Evolutionary conservation across 2,113 vertebrate genomes (phyloP).

Genomic region (Prunella himalayana): DNA sequence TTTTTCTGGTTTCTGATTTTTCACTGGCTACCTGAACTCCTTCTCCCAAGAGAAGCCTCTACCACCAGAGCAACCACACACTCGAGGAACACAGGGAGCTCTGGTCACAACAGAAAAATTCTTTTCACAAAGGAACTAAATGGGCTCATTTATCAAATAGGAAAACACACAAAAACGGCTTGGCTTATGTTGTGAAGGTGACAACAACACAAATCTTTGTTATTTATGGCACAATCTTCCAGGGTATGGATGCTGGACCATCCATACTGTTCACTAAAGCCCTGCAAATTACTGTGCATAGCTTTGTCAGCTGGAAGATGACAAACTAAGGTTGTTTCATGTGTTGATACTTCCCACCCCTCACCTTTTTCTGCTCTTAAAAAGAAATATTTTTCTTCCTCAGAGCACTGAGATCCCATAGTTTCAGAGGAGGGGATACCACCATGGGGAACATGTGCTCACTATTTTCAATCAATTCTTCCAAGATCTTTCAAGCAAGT

Average conservation of each 20-base stretch:
- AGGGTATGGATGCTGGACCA: neutral
- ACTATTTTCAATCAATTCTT: neutral
- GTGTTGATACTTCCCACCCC: neutral
- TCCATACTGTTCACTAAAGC: neutral
- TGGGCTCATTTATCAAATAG: neutral
- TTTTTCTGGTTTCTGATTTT: neutral
- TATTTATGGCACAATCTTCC: neutral
- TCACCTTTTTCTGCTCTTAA: neutral
- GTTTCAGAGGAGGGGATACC: neutral
- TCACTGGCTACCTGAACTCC: neutral
- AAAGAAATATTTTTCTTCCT: neutral
- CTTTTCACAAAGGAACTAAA: neutral
- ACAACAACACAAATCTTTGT: neutral
- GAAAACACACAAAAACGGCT: neutral
- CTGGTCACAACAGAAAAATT: neutral
- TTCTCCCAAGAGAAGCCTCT: neutral
- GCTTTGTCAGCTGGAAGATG: neutral
- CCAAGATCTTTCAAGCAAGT: neutral
- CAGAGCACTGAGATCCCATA: neutral
- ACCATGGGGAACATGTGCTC: neutral
- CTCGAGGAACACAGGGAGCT: neutral
- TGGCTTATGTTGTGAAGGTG: neutral
- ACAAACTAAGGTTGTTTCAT: neutral
- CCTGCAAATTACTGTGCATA: neutral
- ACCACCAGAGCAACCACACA: neutral